These are phyloP conservation scores for Phataginus tricuspis DNA, from an alignment of 2,797 vertebrate species.

Conservation along the genomic window DNA sequence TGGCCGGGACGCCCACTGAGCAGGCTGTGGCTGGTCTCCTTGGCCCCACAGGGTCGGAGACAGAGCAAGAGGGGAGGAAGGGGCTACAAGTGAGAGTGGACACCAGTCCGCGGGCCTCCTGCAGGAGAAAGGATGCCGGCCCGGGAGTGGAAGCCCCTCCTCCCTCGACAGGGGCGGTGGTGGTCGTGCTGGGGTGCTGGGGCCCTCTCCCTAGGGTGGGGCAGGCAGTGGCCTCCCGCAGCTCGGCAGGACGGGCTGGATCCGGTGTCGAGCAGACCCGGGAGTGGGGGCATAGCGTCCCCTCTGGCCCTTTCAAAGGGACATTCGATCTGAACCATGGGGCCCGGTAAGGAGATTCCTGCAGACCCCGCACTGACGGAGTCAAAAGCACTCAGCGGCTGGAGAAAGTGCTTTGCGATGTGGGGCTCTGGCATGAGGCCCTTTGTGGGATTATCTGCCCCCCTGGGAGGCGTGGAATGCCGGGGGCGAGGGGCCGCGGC, in stretches of 20 bases:
- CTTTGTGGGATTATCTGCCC: conserved; percentile 64
- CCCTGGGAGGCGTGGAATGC: conserved; percentile 55
- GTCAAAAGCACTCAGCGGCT: background rate
- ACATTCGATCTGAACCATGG: conserved; percentile 72
- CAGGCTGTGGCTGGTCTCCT: background rate
- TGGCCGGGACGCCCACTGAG: background rate
- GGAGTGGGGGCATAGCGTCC: conserved; percentile 27
- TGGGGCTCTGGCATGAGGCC: conserved; percentile 69
- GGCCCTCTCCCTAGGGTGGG: background rate
- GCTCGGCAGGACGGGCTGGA: background rate
- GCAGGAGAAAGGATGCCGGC: background rate
- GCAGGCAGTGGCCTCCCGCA: background rate
- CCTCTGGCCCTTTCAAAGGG: conserved; percentile 73
- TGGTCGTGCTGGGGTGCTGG: background rate
- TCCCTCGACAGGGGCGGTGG: background rate
- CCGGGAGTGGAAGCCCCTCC: background rate
- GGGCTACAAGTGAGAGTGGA: fast-evolving
- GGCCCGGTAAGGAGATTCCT: conserved; percentile 70
- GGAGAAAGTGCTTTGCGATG: conserved; percentile 24
- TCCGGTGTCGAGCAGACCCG: conserved; percentile 69
- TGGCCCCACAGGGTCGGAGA: background rate
- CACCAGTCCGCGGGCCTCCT: fast-evolving
- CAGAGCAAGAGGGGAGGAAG: background rate
- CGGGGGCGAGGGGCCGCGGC: background rate
- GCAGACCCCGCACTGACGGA: background rate